Conservation (phyloP, 1,140 invertebrate species). For the Melipona quadrifasciata region DNA sequence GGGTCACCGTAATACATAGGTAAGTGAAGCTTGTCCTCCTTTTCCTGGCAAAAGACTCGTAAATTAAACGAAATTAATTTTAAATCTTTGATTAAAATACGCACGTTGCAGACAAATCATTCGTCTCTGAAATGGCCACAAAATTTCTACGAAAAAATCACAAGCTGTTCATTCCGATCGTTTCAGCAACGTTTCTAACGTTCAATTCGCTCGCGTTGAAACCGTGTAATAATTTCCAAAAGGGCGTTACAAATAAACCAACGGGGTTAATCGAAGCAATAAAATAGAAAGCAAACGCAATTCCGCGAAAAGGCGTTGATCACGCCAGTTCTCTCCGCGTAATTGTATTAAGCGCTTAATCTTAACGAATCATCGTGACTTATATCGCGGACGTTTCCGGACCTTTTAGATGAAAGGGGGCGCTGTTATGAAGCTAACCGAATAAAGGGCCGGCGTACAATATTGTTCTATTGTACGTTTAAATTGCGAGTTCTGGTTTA, state of each 20-base stretch:
- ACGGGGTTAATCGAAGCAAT: background rate
- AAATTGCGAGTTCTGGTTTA: conserved; percentile 62
- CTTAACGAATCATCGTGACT: conserved; percentile 57
- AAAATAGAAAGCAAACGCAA: background rate
- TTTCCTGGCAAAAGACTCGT: too few species aligned
- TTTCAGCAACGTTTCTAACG: too few species aligned
- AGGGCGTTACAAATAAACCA: background rate
- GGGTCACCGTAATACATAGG: too few species aligned
- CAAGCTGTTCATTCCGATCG: too few species aligned
- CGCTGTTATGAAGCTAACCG: conserved; percentile 60
- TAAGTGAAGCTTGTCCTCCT: too few species aligned
- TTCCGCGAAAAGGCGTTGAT: background rate
- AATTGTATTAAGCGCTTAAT: conserved; percentile 54
- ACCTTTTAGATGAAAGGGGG: conserved; percentile 49
- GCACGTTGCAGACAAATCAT: too few species aligned
- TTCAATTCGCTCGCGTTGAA: background rate
- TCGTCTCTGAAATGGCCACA: too few species aligned
- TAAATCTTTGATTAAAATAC: background rate
- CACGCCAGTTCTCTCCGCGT: conserved; percentile 7
- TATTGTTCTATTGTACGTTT: conserved; percentile 61
- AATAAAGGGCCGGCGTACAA: conserved; percentile 63
- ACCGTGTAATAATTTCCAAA: background rate
- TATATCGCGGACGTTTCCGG: conserved; percentile 50
- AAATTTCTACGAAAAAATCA: too few species aligned
- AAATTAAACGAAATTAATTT: background rate